Evolutionary conservation across 1,140 invertebrate species (phyloP).

Genomic region (Listronotus bonariensis): DNA sequence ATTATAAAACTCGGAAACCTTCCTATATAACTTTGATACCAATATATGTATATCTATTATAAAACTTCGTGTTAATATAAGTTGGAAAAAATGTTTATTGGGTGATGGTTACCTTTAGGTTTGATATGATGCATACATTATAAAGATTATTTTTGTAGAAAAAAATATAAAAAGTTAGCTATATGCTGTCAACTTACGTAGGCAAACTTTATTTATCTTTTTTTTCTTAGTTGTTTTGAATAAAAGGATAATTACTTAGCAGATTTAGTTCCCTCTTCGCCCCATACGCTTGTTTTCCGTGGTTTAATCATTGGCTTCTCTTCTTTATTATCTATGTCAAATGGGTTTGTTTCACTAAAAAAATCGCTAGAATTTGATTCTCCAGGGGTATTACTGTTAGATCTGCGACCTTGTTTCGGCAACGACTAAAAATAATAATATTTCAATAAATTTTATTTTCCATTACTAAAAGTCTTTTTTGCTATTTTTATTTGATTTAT

Average conservation of each 20-base stretch:
- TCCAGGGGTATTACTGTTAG: constrained; percentile 34
- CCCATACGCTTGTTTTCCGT: constrained; percentile 51
- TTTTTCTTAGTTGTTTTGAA: too few relatives aligned
- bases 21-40: too few relatives aligned
- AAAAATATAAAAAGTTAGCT: too few relatives aligned
- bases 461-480: background rate
- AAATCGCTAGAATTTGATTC: constrained; percentile 22
- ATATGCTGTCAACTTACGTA: too few relatives aligned
- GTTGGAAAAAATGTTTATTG: too few relatives aligned
- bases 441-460: constrained; percentile 16
- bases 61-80: too few relatives aligned
- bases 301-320: constrained; percentile 37
- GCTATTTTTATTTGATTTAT: background rate
- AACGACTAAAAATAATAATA: constrained; percentile 31
- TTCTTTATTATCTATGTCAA: constrained; percentile 34
- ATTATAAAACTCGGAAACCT: too few relatives aligned
- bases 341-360: constrained; percentile 20
- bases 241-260: constrained; percentile 31
- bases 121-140: too few relatives aligned
- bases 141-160: constrained; percentile 7
- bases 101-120: too few relatives aligned
- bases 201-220: constrained; percentile 1
- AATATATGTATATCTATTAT: too few relatives aligned
- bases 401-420: constrained; percentile 47
- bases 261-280: constrained; percentile 51